Percentiles rank a stretch among this genome's conserved stretches.
These are phyloP conservation scores for Platyrinchus mystaceus DNA, from an alignment of 2,797 vertebrate species.

Conservation along the genomic window DNA sequence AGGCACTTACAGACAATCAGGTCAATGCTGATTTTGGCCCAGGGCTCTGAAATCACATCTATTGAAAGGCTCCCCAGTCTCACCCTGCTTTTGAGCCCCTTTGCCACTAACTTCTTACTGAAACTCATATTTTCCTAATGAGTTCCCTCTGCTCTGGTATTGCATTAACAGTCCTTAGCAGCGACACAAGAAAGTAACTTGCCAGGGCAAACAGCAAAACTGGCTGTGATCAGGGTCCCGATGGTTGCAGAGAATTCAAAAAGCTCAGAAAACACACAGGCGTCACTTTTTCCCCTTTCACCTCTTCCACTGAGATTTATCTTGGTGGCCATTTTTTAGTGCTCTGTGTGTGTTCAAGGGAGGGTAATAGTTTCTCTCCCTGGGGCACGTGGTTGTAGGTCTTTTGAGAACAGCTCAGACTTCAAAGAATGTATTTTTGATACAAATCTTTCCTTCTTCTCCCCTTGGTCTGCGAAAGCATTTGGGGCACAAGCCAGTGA, in stretches of 20 bases:
- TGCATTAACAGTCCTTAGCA: background rate
- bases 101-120: background rate
- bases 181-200: background rate
- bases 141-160: background rate
- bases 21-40: background rate
- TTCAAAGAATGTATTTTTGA: slow-evolving; percentile 1
- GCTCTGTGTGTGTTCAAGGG: background rate
- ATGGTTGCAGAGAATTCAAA: background rate
- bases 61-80: background rate
- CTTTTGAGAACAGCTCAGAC: background rate
- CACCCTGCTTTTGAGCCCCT: background rate
- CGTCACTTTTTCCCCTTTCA: background rate
- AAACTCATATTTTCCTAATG: background rate
- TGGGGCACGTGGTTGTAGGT: background rate
- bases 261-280: background rate
- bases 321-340: background rate
- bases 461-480: background rate
- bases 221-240: background rate
- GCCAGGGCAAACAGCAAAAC: background rate
- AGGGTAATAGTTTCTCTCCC: background rate
- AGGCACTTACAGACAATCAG: background rate
- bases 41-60: background rate
- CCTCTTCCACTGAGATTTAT: background rate
- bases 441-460: slow-evolving; percentile 16
- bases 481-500: background rate